These are phyloP conservation scores for Eptesicus fuscus DNA, from an alignment of 2,113 vertebrate genomes.

Conservation along the genomic window DNA sequence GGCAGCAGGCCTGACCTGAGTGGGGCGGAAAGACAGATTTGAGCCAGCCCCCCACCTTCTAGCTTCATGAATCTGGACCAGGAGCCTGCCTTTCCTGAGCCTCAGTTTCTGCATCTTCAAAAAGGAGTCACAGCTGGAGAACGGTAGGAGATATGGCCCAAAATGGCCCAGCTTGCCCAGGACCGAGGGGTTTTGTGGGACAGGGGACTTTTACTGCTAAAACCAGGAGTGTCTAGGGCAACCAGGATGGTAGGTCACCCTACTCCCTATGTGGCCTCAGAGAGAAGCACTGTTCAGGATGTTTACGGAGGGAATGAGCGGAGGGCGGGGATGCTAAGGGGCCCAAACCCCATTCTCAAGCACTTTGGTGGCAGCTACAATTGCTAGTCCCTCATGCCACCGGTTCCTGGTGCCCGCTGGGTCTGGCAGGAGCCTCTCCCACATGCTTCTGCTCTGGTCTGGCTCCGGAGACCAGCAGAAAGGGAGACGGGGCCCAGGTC, in stretches of 20 bases:
- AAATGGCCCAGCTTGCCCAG: not conserved
- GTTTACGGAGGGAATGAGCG: not conserved
- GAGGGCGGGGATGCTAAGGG: not conserved
- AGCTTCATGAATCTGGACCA: not conserved
- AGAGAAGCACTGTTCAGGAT: not conserved
- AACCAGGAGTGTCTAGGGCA: not conserved
- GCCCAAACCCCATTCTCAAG: not conserved
- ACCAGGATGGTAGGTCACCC: not conserved
- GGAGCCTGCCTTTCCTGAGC: not conserved
- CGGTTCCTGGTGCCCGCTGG: rapidly evolving
- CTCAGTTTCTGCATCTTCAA: not conserved
- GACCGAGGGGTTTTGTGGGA: not conserved
- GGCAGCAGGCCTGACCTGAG: not conserved
- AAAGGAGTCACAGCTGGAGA: not conserved
- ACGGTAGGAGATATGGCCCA: not conserved
- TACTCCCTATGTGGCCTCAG: rapidly evolving
- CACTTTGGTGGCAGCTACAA: not conserved
- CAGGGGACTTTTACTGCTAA: not conserved
- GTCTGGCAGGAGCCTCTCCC: not conserved
- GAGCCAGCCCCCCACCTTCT: not conserved
- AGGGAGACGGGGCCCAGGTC: not conserved
- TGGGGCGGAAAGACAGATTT: not conserved
- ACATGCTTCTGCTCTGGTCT: not conserved
- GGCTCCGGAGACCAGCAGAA: not conserved
- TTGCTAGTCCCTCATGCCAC: not conserved